Base-by-base conservation (phyloP, 1,140 invertebrate species). In the Cydia pomonella region DNA sequence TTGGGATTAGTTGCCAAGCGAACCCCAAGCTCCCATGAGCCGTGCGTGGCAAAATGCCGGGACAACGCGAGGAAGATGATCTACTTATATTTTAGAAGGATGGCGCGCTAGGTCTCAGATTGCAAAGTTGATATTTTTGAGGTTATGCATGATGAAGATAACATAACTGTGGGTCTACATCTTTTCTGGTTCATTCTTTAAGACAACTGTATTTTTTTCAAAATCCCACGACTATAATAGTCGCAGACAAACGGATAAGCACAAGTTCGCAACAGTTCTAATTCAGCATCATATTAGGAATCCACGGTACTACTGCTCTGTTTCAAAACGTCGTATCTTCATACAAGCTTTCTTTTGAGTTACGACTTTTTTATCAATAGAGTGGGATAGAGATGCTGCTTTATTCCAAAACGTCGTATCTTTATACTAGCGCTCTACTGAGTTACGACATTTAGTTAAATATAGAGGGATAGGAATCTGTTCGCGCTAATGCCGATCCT, bases 401-500 rank as follows among this genome's bases (percentile, higher is more conserved):
- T 9, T 59, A 12, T 59, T 59, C 53, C 21, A 23, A 59, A 59
- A 59, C 1, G 53, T 23, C 53, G 18, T 59, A 59, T 59, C 9
- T 59, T 23, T 7, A 59, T 59, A 23, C 21, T 9, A 59, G 53
- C 9, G 18, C 2, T 18, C 53, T 1, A 59, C 21, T 59, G n/a
- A 10, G 21, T 23, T 59, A 59, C 53, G 53, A 23, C 21, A 12
- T 59, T 59, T 59, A 4, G 16, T 23, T 23, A 9, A 23, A n/a
- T 10, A 59, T 21, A 21, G 21, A 3, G n/a, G 47, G 63, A 66
- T 66, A 69, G 33, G 0, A 9, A 69, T 69, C 64, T n/a, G 16
- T 33, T 33, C 29, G 64, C 64, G 64, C 64, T 69, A 69, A 69
- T 69, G 64, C 29, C 6, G 64, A 69, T 69, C 0, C 64, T 69